Percentiles rank a stretch among this genome's conserved stretches.
Evolutionary conservation across 2,797 vertebrate genomes (phyloP).

Genomic region (Acrossocheilus fasciatus): DNA sequence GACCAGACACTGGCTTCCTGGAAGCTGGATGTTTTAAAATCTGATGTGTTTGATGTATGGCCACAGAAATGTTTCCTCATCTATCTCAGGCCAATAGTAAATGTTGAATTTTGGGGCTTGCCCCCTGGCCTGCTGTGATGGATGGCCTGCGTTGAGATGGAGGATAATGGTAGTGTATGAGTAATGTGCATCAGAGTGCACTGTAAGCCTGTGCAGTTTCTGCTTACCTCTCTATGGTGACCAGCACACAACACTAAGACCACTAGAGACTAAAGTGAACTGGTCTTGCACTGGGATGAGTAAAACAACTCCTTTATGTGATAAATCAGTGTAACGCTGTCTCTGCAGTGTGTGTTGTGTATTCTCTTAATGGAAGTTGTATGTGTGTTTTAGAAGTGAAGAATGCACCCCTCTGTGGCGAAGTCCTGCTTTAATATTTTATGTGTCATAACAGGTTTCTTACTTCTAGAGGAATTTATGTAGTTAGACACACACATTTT

Average conservation of each 20-base stretch:
- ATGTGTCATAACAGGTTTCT: slow-evolving; percentile 47
- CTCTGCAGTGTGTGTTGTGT: slow-evolving; percentile 43
- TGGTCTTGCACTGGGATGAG: slow-evolving; percentile 65
- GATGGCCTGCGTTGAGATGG: slow-evolving; percentile 88
- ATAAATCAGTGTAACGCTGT: slow-evolving; percentile 70
- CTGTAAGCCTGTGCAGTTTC: slow-evolving; percentile 72
- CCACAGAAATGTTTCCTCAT: slow-evolving; percentile 87
- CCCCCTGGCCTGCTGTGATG: slow-evolving; percentile 92
- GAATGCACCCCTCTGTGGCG: slow-evolving; percentile 55
- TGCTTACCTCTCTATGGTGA: slow-evolving; percentile 60
- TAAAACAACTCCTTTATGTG: slow-evolving; percentile 56
- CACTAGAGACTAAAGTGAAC: slow-evolving; percentile 57
- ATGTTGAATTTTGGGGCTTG: slow-evolving; percentile 88
- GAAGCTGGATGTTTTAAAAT: slow-evolving; percentile 82
- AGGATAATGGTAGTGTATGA: slow-evolving; percentile 92
- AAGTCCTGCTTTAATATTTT: slow-evolving; percentile 61
- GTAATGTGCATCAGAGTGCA: slow-evolving; percentile 87
- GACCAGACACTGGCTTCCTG: slow-evolving; percentile 72
- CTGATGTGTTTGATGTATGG: slow-evolving; percentile 85
- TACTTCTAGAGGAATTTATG: slow-evolving; percentile 25
- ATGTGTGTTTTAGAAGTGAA: slow-evolving; percentile 52
- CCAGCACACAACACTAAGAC: slow-evolving; percentile 61
- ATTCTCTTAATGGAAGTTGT: slow-evolving; percentile 68
- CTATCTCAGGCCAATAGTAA: slow-evolving; percentile 94
- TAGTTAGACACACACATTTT: background rate